phyloP scores from a whole-genome alignment of 1,140 invertebrate species.

The Saxidomus purpurata region DNA sequence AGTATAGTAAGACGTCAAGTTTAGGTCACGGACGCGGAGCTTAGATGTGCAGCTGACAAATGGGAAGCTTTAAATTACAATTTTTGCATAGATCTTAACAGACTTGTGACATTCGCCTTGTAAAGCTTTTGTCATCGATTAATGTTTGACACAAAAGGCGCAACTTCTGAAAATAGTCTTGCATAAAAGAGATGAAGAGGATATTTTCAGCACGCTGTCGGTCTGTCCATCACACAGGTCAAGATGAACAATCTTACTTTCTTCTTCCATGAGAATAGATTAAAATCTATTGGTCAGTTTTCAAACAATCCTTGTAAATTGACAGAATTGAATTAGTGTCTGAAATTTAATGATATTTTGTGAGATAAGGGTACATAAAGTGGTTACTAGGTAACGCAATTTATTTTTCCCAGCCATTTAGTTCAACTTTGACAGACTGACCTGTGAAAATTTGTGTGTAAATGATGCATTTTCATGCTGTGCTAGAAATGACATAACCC shows the following conservation, averaged over 20 bases:
- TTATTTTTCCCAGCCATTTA: constrained; percentile 47
- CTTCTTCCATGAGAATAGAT: constrained; percentile 24
- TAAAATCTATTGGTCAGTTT: constrained; percentile 39
- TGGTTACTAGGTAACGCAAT: constrained; percentile 50
- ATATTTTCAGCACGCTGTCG: constrained; percentile 19
- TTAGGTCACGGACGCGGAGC: constrained; percentile 43
- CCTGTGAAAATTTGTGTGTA: constrained; percentile 58
- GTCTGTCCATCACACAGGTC: not conserved
- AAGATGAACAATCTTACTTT: not conserved
- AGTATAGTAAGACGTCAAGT: constrained; percentile 57
- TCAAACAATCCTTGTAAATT: constrained; percentile 1
- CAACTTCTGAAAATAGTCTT: constrained; percentile 57
- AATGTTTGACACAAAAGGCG: constrained; percentile 48
- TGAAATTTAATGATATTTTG: constrained; percentile 12
- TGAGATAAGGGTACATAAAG: constrained; percentile 54
- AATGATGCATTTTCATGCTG: constrained; percentile 68
- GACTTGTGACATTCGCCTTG: constrained; percentile 45
- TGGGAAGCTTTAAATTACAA: constrained; percentile 52
- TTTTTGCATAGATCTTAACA: constrained; percentile 59
- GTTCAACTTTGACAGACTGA: constrained; percentile 54
- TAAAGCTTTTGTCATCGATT: constrained; percentile 40
- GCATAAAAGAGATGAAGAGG: constrained; percentile 30
- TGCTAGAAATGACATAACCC: constrained; percentile 60
- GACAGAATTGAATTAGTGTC: not conserved
- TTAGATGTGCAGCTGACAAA: constrained; percentile 52